Evolutionary conservation across 1,140 invertebrate species (phyloP).

Genomic region (Papilio dardanus): DNA sequence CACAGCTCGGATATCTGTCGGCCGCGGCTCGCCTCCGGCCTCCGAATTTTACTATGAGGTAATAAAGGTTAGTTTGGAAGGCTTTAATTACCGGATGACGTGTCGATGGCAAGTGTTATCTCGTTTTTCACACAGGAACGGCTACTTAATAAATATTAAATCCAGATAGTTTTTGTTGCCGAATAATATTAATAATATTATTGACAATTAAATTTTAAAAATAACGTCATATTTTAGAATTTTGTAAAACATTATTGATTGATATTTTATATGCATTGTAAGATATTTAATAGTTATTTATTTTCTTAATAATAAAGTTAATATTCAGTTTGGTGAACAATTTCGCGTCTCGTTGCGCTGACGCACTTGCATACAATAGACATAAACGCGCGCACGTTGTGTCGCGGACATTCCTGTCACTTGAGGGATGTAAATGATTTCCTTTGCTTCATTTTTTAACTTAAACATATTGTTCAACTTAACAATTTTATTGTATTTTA

Average conservation of each 20-base stretch:
- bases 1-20: conserved; percentile 48
- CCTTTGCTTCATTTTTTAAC: conserved; percentile 53
- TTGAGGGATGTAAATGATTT: conserved; percentile 58
- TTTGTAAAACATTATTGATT: neutral
- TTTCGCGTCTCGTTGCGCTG: conserved; percentile 45
- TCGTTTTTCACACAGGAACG: conserved; percentile 2
- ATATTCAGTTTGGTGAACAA: conserved; percentile 20
- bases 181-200: neutral
- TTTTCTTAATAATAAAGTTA: conserved; percentile 5
- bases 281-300: neutral
- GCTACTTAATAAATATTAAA: conserved; percentile 12
- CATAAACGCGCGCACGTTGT: conserved; percentile 63
- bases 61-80: conserved; percentile 29
- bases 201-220: neutral
- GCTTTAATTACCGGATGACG: conserved; percentile 23
- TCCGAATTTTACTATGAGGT: conserved; percentile 33
- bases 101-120: conserved; percentile 14
- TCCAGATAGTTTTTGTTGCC: neutral
- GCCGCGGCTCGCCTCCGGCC: neutral
- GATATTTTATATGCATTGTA: neutral
- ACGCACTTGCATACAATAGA: conserved; percentile 67
- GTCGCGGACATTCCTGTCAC: conserved; percentile 37
- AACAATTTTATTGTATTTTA: neutral
- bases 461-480: conserved; percentile 42
- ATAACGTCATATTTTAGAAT: neutral